These are phyloP conservation scores for Drosophila diplacantha DNA, from an alignment of 2,888 invertebrate genomes.

Conservation along the genomic window DNA sequence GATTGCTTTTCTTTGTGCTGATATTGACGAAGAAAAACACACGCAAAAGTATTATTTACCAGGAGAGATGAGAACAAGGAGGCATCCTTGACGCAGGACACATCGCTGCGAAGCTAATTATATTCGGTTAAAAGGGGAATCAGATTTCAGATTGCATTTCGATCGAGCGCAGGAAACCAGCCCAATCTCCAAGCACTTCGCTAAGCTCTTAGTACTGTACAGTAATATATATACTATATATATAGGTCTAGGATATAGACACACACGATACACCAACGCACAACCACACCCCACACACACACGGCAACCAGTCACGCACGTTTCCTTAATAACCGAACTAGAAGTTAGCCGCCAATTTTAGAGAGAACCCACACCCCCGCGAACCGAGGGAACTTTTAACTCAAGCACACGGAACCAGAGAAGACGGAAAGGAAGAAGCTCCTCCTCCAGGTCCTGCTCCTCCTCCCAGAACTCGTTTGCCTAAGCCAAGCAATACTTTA, in stretches of 20 bases:
- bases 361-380: slow-evolving; percentile 13
- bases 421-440: slow-evolving; percentile 15
- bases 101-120: slow-evolving; percentile 16
- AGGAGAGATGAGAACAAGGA: slow-evolving; percentile 24
- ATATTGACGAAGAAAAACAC: slow-evolving; percentile 34
- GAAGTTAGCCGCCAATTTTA: slow-evolving; percentile 48
- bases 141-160: slow-evolving; percentile 35
- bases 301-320: slow-evolving; percentile 43
- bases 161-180: slow-evolving; percentile 25
- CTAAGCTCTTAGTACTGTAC: slow-evolving; percentile 63
- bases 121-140: slow-evolving; percentile 25
- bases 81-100: slow-evolving; percentile 19
- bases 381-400: slow-evolving; percentile 23
- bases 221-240: slow-evolving; percentile 51
- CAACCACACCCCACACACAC: slow-evolving; percentile 22
- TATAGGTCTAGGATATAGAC: slow-evolving; percentile 52
- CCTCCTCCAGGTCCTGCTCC: slow-evolving; percentile 1
- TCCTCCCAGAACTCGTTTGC: slow-evolving; percentile 20
- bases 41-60: slow-evolving; percentile 65
- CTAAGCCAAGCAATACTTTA: slow-evolving; percentile 52
- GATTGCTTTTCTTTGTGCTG: slow-evolving; percentile 38
- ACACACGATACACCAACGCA: slow-evolving; percentile 13
- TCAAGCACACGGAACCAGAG: slow-evolving; percentile 13
- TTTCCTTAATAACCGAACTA: slow-evolving; percentile 66
- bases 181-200: slow-evolving; percentile 44